Base-by-base conservation (phyloP, 2,888 invertebrate genomes). In the Drosophila prolongata region DNA sequence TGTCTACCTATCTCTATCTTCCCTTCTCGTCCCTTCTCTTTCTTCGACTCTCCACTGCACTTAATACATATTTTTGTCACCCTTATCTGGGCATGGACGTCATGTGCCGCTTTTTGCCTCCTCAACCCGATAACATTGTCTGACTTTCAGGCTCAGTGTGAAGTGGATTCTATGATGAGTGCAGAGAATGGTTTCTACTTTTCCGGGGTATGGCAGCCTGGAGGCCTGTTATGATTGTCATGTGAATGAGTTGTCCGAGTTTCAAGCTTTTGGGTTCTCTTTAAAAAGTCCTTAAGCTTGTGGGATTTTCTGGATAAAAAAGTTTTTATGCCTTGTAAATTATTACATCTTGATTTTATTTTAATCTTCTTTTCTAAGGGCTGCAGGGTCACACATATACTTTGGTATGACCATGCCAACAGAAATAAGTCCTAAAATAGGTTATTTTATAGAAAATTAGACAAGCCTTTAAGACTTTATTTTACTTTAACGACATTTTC, bases 61-160 rank as follows among this genome's bases (percentile, higher is more conserved):
- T 86, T 86, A 86, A 86, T 88, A 84, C 83, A 86, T 86, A 84
- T 88, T 84, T 84, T 88, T 88, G 83, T 84, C 83, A 79, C 83
- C 80, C 83, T 84, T 86, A 84, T 88, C 88, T 79, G 76, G 66
- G 56, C 83, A 79, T 77, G 74, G 67, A 79, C 64, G 86, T 76
- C 88, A 79, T 77, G 68, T 68, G 75, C 66, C 52, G 55, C 59
- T 47, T 57, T 61, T 6, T 52, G 44, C 40, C 38, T 56, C 27
- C 40, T n/a, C 50, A 50, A 38, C 52, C 42, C 77, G 86, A 85
- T 81, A 81, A 85, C 82, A 87, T 77, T 77, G 83, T 79, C 55
- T 71, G 72, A 50, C 62, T 72, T 61, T 55, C 61, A 49, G 61
- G 60, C 72, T 71, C 42, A 49, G 60, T 71, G 71, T 49, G 54